Conservation (phyloP, 2,113 vertebrate species). For the Sturnus vulgaris region DNA sequence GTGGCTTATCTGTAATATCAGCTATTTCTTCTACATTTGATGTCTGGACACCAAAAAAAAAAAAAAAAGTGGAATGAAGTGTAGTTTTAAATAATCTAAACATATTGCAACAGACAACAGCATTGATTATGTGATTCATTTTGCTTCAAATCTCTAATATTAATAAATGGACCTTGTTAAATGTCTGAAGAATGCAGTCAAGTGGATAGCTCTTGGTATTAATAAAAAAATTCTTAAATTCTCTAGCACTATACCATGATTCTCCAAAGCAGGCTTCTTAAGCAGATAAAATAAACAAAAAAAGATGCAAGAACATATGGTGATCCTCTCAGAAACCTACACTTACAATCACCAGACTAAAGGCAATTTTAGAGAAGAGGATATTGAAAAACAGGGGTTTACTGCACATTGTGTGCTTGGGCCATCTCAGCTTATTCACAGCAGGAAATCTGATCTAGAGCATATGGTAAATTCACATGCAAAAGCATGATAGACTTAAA, state of each 20-base stretch:
- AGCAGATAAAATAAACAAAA: not conserved
- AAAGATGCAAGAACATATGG: slow-evolving; percentile 1
- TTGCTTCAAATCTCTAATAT: not conserved
- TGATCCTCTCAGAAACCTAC: not conserved
- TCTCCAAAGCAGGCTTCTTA: not conserved
- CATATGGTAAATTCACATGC: slow-evolving; percentile 43
- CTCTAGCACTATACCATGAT: not conserved
- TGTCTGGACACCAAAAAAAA: not conserved
- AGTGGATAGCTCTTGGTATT: not conserved
- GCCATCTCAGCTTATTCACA: not conserved
- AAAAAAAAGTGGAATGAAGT: not conserved
- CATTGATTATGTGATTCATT: not conserved
- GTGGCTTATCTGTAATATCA: not conserved
- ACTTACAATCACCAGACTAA: not conserved
- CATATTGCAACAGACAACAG: not conserved
- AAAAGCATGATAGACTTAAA: slow-evolving; percentile 15
- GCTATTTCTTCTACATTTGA: not conserved
- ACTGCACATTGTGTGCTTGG: not conserved
- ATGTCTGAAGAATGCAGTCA: not conserved
- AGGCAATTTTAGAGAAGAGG: not conserved
- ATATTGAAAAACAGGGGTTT: not conserved
- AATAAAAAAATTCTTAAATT: not conserved
- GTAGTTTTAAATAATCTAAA: not conserved
- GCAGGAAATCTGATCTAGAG: slow-evolving; percentile 8
- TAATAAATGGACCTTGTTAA: not conserved